Evolutionary conservation across 2,797 vertebrate species (phyloP).

Genomic region (Telmatherina bonti): DNA sequence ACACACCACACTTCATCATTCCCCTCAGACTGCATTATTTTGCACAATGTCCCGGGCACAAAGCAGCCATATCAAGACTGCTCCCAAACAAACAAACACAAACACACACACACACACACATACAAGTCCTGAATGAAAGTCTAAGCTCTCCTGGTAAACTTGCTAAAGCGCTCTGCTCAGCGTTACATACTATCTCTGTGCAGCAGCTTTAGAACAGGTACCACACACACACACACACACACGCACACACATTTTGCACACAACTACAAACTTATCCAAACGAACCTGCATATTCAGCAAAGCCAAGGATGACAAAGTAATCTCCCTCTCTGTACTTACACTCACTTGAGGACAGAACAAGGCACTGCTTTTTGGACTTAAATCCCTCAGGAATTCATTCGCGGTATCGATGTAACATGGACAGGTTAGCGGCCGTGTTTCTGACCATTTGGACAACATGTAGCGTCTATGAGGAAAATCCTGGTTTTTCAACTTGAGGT

Average conservation of each 20-base stretch:
- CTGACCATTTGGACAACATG: not conserved
- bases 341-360: constrained; percentile 35
- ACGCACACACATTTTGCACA: constrained; percentile 1
- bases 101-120: not conserved
- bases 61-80: constrained; percentile 45
- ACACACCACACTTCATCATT: constrained; percentile 33
- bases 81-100: constrained; percentile 35
- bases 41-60: constrained; percentile 52
- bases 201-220: constrained; percentile 70
- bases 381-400: not conserved
- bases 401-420: not conserved
- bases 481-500: not conserved
- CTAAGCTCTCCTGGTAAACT: constrained; percentile 67
- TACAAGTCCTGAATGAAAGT: constrained; percentile 38
- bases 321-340: constrained; percentile 18
- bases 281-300: constrained; percentile 39
- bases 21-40: constrained; percentile 51
- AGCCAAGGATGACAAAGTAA: constrained; percentile 31
- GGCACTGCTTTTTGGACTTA: constrained; percentile 6
- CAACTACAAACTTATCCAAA: constrained; percentile 20
- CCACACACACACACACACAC: constrained; percentile 38
- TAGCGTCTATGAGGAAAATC: not conserved
- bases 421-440: constrained; percentile 5
- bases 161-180: constrained; percentile 67
- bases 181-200: constrained; percentile 65